These are phyloP conservation scores for Nibea coibor DNA, from an alignment of 2,113 vertebrate species.

Conservation along the genomic window DNA sequence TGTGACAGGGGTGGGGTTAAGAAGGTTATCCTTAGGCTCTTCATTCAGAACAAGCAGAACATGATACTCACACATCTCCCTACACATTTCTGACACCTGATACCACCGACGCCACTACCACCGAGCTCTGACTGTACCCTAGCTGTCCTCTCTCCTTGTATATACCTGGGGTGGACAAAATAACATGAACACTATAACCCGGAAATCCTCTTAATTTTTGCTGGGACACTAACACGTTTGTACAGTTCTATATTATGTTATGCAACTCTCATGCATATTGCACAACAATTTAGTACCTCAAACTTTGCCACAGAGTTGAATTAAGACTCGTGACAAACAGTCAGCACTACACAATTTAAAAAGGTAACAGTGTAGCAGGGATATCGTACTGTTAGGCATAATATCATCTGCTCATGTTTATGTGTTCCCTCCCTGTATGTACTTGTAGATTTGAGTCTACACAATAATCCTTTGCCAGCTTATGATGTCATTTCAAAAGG, in stretches of 20 bases:
- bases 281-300: not conserved
- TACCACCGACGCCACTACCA: constrained; percentile 20
- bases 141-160: not conserved
- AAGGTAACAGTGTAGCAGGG: not conserved
- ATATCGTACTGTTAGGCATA: no score
- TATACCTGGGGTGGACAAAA: constrained; percentile 12
- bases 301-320: not conserved
- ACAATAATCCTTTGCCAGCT: constrained; percentile 3
- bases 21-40: constrained; percentile 35
- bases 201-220: not conserved
- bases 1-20: constrained; percentile 16
- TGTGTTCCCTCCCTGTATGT: not conserved
- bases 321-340: not conserved
- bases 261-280: not conserved
- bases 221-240: not conserved
- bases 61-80: constrained; percentile 49
- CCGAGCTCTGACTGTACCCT: constrained; percentile 16
- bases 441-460: not conserved
- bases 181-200: not conserved
- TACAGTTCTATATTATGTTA: no score
- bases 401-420: not conserved
- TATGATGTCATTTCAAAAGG: constrained; percentile 1
- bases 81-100: constrained; percentile 68
- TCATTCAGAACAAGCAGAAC: constrained; percentile 61
- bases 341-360: not conserved